Percentiles rank a stretch among this genome's conserved stretches.
Evolutionary conservation across 2,797 vertebrate genomes (phyloP).

Genomic region (Chloroceryle amazona): DNA sequence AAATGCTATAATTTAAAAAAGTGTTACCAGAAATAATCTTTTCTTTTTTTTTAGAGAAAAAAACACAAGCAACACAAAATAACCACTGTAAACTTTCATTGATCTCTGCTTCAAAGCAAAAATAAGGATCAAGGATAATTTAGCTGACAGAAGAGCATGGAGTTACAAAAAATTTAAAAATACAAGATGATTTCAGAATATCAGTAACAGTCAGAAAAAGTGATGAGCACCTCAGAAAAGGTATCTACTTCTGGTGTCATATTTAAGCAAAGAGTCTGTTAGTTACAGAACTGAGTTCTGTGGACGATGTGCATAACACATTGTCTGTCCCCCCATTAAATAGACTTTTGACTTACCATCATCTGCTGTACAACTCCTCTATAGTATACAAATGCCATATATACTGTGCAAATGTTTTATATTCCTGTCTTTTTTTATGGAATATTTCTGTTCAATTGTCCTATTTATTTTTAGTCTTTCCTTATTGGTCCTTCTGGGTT

Average conservation of each 20-base stretch:
- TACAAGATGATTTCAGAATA: not conserved
- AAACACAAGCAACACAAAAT: not conserved
- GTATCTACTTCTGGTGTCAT: not conserved
- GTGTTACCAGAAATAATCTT: not conserved
- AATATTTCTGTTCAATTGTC: not conserved
- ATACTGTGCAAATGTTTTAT: not conserved
- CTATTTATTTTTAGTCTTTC: not conserved
- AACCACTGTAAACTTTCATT: not conserved
- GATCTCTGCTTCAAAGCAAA: not conserved
- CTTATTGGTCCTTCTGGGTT: not conserved
- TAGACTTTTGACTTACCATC: not conserved
- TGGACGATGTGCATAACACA: not conserved
- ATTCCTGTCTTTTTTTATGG: not conserved
- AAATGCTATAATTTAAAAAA: not conserved
- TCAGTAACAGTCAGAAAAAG: not conserved
- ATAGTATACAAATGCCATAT: not conserved
- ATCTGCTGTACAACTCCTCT: not conserved
- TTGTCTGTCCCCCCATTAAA: not conserved
- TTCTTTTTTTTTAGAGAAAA: not conserved
- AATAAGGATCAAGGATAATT: not conserved
- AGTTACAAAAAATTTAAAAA: not conserved
- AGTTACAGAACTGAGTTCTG: not conserved
- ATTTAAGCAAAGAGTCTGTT: not conserved
- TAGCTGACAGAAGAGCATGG: not conserved
- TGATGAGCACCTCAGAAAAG: not conserved